These are phyloP conservation scores for Manis pentadactyla DNA, from an alignment of 2,797 vertebrate species.

Conservation along the genomic window DNA sequence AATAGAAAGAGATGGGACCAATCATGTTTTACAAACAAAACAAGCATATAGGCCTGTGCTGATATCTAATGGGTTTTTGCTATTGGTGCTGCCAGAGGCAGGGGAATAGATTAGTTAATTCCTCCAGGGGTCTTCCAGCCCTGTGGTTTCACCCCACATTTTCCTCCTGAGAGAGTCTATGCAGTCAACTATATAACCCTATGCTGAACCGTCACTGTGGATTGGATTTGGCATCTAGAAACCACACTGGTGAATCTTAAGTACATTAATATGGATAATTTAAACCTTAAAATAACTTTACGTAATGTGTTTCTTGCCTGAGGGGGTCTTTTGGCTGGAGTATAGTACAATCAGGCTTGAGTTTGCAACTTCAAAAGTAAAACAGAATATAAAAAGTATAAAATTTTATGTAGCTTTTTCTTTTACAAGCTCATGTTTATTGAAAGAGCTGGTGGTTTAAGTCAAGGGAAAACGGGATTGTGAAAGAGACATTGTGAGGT, in stretches of 20 bases:
- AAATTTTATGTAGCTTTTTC: constrained; percentile 60
- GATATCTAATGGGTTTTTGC: constrained; percentile 67
- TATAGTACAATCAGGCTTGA: constrained; percentile 56
- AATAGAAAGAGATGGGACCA: constrained; percentile 65
- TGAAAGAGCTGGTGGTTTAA: constrained; percentile 53
- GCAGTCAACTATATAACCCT: background rate
- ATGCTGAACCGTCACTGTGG: constrained; percentile 26
- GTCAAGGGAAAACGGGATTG: constrained; percentile 41
- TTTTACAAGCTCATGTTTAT: constrained; percentile 50
- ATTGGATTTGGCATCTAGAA: constrained; percentile 68
- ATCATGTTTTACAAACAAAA: constrained; percentile 73
- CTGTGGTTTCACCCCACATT: background rate
- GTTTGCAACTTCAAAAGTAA: constrained; percentile 71
- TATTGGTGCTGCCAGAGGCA: constrained; percentile 73
- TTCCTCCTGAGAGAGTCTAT: constrained; percentile 15
- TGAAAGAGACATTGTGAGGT: constrained; percentile 22
- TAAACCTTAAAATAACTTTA: constrained; percentile 77
- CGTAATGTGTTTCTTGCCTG: constrained; percentile 71
- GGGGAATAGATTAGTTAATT: constrained; percentile 62
- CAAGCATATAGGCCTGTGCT: background rate
- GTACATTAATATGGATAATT: constrained; percentile 76
- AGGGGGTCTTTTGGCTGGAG: constrained; percentile 71
- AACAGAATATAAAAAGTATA: constrained; percentile 61
- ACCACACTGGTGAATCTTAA: constrained; percentile 63
- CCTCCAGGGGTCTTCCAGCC: constrained; percentile 51